Evolutionary conservation across 2,113 vertebrate genomes (phyloP), one percentile per base, ranked within the genome.

Genomic region (Dipodomys ordii): DNA sequence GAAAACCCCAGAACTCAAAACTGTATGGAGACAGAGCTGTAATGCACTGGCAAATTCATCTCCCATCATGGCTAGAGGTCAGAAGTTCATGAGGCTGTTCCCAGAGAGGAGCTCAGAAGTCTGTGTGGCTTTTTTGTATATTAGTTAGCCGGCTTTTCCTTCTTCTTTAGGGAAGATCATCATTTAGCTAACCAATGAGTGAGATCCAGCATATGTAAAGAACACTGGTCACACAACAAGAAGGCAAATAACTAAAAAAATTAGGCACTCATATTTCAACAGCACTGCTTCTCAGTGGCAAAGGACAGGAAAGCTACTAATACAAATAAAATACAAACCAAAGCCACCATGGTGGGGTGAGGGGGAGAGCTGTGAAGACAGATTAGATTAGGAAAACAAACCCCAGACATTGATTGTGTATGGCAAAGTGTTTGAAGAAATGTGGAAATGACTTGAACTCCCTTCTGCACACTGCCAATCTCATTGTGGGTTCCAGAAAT

Each of bases 311-410:
- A 57, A 57, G 12, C 15, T 57, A 57, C 15, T 13, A 57, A 57
- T 57, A 8, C 53, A 57, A 57, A 57, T 57, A 25, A 81, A 76
- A 49, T 6, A 46, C 28, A 81, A 18, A 9, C 5, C 11, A 71
- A 27, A 20, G 3, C 2, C 25, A 39, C 57, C 27, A 0, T 0
- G 23, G 39, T 39, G 39, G 39, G 5, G 39, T 5, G 5, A 1
- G 39, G 9, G 49, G 46, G 23, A 18, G 3, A 19, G 9, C 0
- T 13, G 18, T 1, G 16, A 35, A 44, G 6, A 16, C 1, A 27
- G 25, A 71, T 71, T 39, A 53, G n/a, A 64, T 15, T 8, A 86
- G 13, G 30, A 20, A 16, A 39, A 62, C 12, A 49, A 28, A 6
- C 32, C 49, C 57, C 28, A 6, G 7, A 60, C 19, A 16, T 25